Base-by-base conservation (phyloP, 2,797 vertebrate species). In the Dendrocincla tyrannina region DNA sequence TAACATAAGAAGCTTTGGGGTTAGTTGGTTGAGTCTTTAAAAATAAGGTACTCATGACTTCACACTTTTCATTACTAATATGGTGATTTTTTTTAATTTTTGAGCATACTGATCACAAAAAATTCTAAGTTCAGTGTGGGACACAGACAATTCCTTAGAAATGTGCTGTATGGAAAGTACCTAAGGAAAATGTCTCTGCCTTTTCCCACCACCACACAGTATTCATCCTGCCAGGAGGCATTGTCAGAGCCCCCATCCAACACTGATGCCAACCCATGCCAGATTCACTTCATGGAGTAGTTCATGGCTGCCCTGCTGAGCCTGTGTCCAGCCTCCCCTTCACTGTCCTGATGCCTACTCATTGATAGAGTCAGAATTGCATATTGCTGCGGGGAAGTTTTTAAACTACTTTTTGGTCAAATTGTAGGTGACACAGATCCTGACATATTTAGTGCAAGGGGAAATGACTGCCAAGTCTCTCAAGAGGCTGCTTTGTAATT, bases 401-500 rank as follows among this genome's bases (percentile, higher is more conserved):
- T 72, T 33, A n/a, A 68, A 64, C 22, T 58, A 7, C 44, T 41
- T 64, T 85, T 80, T 59, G 50, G 87, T 75, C 66, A 66, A 62
- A 82, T 20, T 60, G 44, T 67, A 81, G 39, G 72, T 79, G 91
- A 50, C n/a, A 83, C 24, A 35, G 56, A 85, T 76, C 52, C 53
- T 83, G 56, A 83, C 32, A 27, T 60, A 53, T 74, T 90, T 76
- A 90, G 55, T 2, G 1, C 0, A 0, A 85, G 30, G 63, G 28
- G 50, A 94, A 85, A 73, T 76, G 76, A 53, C 62, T 84, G 79
- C 85, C 41, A 64, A 42, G 66, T 28, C 63, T 89, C 82, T 91
- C 11, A 8, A 50, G 89, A 84, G 50, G 59, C 76, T 72, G 62
- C 79, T 93, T 86, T 90, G 73, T 95, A 94, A 91, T 86, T 95